Conservation (phyloP, 2,797 vertebrate genomes). For the Mormyrus hasselquistii region DNA sequence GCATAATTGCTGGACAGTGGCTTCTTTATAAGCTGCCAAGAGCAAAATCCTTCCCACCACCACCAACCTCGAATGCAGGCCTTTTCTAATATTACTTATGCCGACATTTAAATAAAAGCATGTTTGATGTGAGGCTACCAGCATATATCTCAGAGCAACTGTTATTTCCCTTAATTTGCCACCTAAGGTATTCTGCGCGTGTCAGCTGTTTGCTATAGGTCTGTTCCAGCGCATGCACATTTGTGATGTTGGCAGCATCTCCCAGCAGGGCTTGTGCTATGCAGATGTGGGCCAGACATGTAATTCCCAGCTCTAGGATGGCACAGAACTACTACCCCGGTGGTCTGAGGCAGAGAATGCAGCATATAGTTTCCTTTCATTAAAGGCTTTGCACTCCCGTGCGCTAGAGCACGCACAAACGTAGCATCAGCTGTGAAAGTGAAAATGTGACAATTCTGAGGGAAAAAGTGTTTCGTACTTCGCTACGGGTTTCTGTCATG, state of each 20-base stretch:
- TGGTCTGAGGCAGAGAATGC: background rate
- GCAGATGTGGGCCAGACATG: conserved; percentile 3
- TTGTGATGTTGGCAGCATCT: background rate
- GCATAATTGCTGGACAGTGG: background rate
- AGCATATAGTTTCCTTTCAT: background rate
- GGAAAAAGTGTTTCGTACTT: background rate
- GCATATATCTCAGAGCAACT: background rate
- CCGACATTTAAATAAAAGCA: background rate
- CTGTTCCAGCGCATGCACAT: background rate
- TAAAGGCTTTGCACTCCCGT: background rate
- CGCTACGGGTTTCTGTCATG: background rate
- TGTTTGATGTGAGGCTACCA: background rate
- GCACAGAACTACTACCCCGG: background rate
- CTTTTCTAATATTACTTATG: background rate
- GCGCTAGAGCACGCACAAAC: background rate
- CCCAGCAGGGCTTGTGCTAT: background rate
- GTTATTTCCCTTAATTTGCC: background rate
- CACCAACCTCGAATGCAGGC: background rate
- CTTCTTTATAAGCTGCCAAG: background rate
- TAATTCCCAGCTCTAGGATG: background rate
- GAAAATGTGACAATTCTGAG: background rate
- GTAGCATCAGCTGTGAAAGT: background rate
- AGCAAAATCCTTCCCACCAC: background rate
- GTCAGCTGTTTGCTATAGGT: background rate
- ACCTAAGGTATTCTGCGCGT: background rate